Conservation (phyloP, 2,113 vertebrate genomes). For the Sarotherodon lohbergeri region DNA sequence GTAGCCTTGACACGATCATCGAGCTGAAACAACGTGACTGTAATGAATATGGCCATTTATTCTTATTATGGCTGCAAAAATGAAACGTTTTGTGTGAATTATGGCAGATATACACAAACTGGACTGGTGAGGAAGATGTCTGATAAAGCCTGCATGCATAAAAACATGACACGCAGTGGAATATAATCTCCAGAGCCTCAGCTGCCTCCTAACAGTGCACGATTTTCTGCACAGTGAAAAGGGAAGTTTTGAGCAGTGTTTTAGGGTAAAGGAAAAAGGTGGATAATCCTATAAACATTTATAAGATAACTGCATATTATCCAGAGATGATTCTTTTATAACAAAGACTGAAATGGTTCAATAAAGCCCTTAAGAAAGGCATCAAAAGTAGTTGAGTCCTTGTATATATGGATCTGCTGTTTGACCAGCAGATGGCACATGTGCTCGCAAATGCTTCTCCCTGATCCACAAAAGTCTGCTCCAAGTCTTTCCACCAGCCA, state of each 20-base stretch:
- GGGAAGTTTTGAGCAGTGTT: background rate
- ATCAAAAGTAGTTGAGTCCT: background rate
- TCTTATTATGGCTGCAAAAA: background rate
- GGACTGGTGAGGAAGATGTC: background rate
- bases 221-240: background rate
- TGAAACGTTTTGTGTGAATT: background rate
- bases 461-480: slow-evolving; percentile 37
- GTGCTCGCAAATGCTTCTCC: slow-evolving; percentile 8
- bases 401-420: background rate
- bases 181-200: background rate
- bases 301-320: background rate
- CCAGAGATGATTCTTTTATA: background rate
- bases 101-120: background rate
- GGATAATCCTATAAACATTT: background rate
- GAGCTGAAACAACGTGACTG: background rate
- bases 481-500: slow-evolving; percentile 55
- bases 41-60: background rate
- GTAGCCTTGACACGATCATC: background rate
- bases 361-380: background rate
- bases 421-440: slow-evolving; percentile 57
- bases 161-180: background rate
- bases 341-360: background rate
- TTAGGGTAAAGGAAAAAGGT: background rate
- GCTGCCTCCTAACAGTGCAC: background rate
- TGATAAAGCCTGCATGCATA: background rate